Evolutionary conservation across 2,888 invertebrate species (phyloP), one percentile per base, ranked within the genome.

Genomic region (Coecobrya sp.): DNA sequence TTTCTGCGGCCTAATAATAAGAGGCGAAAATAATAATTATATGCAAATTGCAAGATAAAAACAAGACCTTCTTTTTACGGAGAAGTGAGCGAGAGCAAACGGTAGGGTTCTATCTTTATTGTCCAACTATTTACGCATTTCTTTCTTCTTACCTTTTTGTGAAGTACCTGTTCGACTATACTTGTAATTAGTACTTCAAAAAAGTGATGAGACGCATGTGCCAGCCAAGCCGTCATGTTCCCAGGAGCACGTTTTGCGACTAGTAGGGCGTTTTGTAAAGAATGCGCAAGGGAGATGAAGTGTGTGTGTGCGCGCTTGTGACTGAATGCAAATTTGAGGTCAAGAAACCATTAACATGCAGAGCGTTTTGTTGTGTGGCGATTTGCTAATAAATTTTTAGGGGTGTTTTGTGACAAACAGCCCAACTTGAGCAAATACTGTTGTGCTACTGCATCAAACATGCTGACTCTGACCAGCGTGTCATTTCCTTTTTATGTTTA

Each of bases 31-130:
- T 42, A 25, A 62, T 59, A 73, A 62, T 86, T 79, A 62, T 62
- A 87, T 87, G 87, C 49, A 87, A 87, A 87, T 87, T 76, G n/a
- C 42, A 52, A 22, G 76, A 76, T 76, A 73, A 65, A 76, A 86
- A 79, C 42, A 62, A 86, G 76, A 55, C 62, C 36, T 49, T 25
- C 22, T 19, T 76, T 49, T 76, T 76, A 76, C 76, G 45, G 76
- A 22, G 76, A 76, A 76, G 19, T 19, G 36, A 19, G 73, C 36
- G 36, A 19, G 73, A 49, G 52, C 79, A 73, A 73, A 73, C 42
- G 73, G 45, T 42, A 73, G n/a, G 19, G 10, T n/a, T 42, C 76
- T 45, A 13, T 30, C 22, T 79, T 68, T 73, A n/a, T 79, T 79
- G 76, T 76, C 76, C 76, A 42, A 73, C 36, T 42, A 49, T 76